Evolutionary conservation across 2,888 invertebrate genomes (phyloP).

Genomic region (Herminia tarsipennalis): DNA sequence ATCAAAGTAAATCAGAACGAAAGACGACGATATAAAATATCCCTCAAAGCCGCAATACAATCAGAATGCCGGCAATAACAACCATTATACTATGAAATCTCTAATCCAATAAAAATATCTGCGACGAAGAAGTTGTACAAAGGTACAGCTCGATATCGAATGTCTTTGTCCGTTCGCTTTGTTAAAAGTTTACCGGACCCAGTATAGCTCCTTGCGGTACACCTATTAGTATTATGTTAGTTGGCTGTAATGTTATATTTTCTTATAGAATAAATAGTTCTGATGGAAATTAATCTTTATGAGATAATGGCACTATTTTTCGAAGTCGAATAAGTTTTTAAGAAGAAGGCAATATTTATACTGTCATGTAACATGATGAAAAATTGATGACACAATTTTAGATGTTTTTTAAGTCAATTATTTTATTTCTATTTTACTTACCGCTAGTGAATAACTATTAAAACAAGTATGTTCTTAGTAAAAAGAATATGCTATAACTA

Average conservation of each 20-base stretch:
- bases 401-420: no score
- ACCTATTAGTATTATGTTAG: slow-evolving; percentile 24
- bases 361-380: no score
- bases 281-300: no score
- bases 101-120: slow-evolving; percentile 40
- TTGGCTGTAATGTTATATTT: background rate
- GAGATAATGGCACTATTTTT: no score
- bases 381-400: no score
- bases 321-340: no score
- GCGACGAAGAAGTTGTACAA: slow-evolving; percentile 31
- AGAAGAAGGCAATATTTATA: no score
- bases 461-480: no score
- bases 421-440: no score
- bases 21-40: background rate
- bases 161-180: slow-evolving; percentile 47
- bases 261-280: slow-evolving; percentile 10
- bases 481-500: no score
- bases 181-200: slow-evolving; percentile 44
- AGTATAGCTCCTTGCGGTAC: slow-evolving; percentile 37
- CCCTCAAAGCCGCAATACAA: background rate
- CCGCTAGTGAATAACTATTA: no score
- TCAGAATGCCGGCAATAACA: slow-evolving; percentile 8
- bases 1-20: background rate
- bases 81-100: slow-evolving; percentile 23
- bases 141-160: slow-evolving; percentile 35